Percentiles rank a stretch among this genome's conserved stretches.
Evolutionary conservation across 2,797 vertebrate species (phyloP).

Genomic region (Lycodopsis pacificus): DNA sequence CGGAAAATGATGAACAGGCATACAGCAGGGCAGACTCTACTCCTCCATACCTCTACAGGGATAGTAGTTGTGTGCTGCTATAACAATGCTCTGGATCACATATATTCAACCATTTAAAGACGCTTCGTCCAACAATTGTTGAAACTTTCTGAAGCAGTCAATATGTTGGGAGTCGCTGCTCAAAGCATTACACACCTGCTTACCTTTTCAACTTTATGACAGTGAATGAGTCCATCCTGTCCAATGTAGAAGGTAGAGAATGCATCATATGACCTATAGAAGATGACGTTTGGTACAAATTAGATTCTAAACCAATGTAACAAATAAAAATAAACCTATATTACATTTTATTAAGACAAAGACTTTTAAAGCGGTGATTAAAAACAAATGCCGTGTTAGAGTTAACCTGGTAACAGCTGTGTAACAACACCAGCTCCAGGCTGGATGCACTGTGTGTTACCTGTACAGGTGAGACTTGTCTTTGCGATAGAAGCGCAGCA

Average conservation of each 20-base stretch:
- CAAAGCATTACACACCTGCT: conserved; percentile 41
- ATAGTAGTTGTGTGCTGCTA: too few species aligned
- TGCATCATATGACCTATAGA: conserved; percentile 88
- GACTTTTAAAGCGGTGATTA: neutral
- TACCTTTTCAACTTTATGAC: conserved; percentile 93
- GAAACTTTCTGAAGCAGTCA: too few species aligned
- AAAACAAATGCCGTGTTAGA: neutral
- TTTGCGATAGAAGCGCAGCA: conserved; percentile 88
- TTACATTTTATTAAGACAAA: neutral
- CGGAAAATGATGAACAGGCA: neutral
- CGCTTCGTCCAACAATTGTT: too few species aligned
- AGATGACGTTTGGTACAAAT: conserved; percentile 13
- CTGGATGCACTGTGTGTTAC: conserved; percentile 63
- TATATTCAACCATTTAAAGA: too few species aligned
- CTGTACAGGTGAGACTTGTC: conserved; percentile 89
- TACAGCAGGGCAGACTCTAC: neutral
- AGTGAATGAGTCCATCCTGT: conserved; percentile 88
- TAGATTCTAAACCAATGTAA: neutral
- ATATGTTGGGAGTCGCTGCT: neutral
- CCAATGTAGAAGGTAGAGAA: conserved; percentile 95
- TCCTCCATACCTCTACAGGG: too few species aligned
- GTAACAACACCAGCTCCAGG: neutral
- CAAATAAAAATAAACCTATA: neutral
- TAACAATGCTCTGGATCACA: neutral
- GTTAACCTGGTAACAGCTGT: neutral